Conservation (phyloP, 2,113 vertebrate species). For the Cyanoderma ruficeps region DNA sequence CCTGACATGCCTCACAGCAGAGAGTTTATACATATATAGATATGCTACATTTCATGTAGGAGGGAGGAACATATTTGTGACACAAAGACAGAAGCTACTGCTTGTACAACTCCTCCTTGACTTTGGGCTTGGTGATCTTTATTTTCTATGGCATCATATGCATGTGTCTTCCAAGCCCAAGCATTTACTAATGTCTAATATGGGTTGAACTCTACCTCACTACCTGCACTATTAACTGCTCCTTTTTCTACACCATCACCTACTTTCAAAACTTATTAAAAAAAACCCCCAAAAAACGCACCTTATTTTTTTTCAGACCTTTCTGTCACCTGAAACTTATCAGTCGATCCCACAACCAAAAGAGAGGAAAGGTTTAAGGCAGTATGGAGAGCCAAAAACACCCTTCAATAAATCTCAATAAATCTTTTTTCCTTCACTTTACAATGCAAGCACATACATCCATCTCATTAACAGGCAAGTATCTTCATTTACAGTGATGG, state of each 20-base stretch:
- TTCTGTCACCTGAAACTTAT: not conserved
- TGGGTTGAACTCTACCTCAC: not conserved
- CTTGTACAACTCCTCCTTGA: not conserved
- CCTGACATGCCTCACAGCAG: not conserved
- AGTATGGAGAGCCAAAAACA: fast-evolving
- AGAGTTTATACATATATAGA: not conserved
- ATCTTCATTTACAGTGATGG: not conserved
- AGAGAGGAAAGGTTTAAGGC: not conserved
- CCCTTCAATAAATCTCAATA: not conserved
- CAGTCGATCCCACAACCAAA: not conserved
- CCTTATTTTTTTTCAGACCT: not conserved
- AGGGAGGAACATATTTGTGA: not conserved
- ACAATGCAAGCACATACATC: not conserved
- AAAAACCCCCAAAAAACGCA: not conserved
- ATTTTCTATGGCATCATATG: not conserved
- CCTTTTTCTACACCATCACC: not conserved
- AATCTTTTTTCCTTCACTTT: not conserved
- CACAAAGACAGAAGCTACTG: not conserved
- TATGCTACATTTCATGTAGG: not conserved
- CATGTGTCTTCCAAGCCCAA: not conserved
- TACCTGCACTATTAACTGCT: not conserved
- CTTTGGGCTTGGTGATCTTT: not conserved
- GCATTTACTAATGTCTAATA: not conserved
- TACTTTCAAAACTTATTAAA: not conserved
- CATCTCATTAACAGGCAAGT: not conserved